Conservation (phyloP, 2,113 vertebrate species). For the Irena cyanogastra region DNA sequence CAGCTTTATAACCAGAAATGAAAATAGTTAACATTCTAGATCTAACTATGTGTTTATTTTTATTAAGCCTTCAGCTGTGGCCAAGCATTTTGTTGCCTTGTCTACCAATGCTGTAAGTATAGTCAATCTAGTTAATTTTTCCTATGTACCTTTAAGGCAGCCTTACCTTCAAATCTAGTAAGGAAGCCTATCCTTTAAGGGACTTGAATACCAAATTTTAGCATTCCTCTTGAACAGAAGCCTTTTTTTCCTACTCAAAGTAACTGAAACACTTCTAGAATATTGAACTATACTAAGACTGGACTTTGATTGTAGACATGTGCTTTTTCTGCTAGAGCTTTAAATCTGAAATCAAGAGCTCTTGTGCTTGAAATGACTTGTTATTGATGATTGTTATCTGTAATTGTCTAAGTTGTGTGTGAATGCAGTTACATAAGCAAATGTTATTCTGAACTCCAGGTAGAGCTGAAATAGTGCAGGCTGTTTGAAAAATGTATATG, state of each 20-base stretch:
- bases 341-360: not conserved
- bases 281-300: not conserved
- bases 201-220: not conserved
- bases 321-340: not conserved
- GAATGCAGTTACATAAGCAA: not conserved
- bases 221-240: not conserved
- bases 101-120: slow-evolving; percentile 93
- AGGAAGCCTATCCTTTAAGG: not conserved
- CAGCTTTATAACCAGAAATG: not conserved
- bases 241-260: not conserved
- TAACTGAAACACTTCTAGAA: not conserved
- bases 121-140: not conserved
- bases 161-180: not conserved
- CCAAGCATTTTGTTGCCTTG: slow-evolving; percentile 97
- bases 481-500: not conserved
- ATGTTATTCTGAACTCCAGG: not conserved
- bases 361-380: not conserved
- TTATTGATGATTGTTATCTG: not conserved
- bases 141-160: not conserved
- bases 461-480: not conserved
- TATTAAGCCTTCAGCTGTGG: slow-evolving; percentile 84
- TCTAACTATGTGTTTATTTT: not conserved
- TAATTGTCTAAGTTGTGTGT: not conserved
- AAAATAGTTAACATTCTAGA: not conserved
- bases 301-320: not conserved